Conservation (phyloP, 2,888 invertebrate genomes). For the Autographa pulchrina region DNA sequence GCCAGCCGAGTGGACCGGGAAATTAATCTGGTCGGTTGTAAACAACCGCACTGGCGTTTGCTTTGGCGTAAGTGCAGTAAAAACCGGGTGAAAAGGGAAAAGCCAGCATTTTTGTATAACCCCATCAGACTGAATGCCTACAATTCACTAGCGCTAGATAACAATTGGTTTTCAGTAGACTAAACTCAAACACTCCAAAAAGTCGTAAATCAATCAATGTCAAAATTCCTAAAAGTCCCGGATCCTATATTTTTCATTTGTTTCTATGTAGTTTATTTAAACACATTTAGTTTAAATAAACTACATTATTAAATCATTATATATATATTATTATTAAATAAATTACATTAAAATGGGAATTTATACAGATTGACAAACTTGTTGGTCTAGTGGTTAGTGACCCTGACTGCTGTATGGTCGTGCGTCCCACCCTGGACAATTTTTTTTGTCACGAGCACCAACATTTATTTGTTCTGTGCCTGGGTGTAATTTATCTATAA, state of each 20-base stretch:
- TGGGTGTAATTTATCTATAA: no score
- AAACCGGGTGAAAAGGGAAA: constrained; percentile 34
- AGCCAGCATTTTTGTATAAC: constrained; percentile 1
- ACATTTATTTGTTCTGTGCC: no score
- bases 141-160: neutral
- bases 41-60: constrained; percentile 59
- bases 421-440: no score
- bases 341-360: neutral
- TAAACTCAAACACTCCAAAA: neutral
- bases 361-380: neutral
- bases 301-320: no score
- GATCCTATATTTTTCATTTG: neutral
- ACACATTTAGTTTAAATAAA: no score
- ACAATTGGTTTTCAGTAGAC: constrained; percentile 2
- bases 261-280: neutral
- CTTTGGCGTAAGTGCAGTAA: constrained; percentile 25
- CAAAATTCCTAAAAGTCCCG: neutral
- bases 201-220: neutral
- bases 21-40: constrained; percentile 70
- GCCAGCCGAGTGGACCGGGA: constrained; percentile 65
- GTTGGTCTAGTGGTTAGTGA: no score
- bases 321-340: no score
- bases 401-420: no score
- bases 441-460: no score
- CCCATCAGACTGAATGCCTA: neutral